Percentiles rank a stretch among this genome's conserved stretches.
phyloP scores from a whole-genome alignment of 2,888 invertebrate species.

The Gymnoscelis rufifasciata region DNA sequence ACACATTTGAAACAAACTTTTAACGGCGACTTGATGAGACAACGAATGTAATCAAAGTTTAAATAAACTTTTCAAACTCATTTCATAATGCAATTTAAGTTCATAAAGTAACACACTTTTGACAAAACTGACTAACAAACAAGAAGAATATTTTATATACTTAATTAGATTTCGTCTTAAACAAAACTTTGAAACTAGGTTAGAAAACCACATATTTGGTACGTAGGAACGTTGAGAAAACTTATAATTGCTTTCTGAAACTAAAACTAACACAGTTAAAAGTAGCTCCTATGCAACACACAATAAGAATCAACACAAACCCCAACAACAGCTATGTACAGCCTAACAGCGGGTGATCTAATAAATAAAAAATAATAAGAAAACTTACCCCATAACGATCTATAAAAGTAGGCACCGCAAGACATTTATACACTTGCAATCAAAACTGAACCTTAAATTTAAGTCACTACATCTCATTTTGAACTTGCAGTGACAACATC shows the following conservation, averaged over 20 bases:
- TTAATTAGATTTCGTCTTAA: too few relatives aligned
- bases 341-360: constrained; percentile 59
- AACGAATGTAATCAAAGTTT: too few relatives aligned
- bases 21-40: too few relatives aligned
- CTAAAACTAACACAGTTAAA: neutral
- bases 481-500: neutral
- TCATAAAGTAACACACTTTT: too few relatives aligned
- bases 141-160: too few relatives aligned
- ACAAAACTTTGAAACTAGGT: neutral
- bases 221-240: too few relatives aligned
- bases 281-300: constrained; percentile 1
- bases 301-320: constrained; percentile 9
- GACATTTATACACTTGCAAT: constrained; percentile 21
- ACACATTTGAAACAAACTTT: too few relatives aligned
- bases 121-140: too few relatives aligned
- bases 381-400: constrained; percentile 72
- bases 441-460: constrained; percentile 38
- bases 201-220: too few relatives aligned
- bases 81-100: too few relatives aligned
- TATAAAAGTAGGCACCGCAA: constrained; percentile 43
- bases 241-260: neutral
- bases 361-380: constrained; percentile 77
- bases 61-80: too few relatives aligned
- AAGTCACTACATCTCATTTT: constrained; percentile 7
- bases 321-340: constrained; percentile 37